A percentile compares a stretch with the other conserved stretches of the same genome.
phyloP scores from a whole-genome alignment of 2,797 vertebrate genomes.

The Atherinosoma microstoma region DNA sequence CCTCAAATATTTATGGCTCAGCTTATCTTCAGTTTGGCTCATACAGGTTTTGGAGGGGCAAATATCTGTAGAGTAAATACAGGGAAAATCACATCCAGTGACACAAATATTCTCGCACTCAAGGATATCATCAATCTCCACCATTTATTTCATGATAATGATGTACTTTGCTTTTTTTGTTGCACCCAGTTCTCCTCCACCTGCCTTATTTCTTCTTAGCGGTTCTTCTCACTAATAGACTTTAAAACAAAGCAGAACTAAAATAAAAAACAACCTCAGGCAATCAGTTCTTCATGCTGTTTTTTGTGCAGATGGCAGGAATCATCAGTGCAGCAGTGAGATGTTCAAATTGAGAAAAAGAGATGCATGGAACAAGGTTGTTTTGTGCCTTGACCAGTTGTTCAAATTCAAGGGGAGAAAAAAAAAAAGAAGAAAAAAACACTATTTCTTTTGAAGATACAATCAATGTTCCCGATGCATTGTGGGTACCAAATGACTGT shows the following conservation, averaged over 20 bases:
- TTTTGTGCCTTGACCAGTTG: constrained; percentile 7
- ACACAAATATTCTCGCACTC: constrained; percentile 29
- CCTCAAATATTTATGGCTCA: background rate
- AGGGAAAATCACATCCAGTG: constrained; percentile 38
- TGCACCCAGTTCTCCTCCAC: constrained; percentile 40
- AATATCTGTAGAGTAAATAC: background rate
- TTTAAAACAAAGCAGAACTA: constrained; percentile 22
- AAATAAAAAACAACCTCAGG: constrained; percentile 18
- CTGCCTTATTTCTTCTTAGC: constrained; percentile 56
- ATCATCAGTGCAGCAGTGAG: background rate
- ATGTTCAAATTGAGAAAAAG: constrained; percentile 17
- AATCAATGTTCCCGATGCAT: constrained; percentile 18
- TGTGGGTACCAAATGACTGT: constrained; percentile 25
- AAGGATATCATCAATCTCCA: constrained; percentile 54
- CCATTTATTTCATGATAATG: constrained; percentile 59
- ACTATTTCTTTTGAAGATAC: constrained; percentile 17
- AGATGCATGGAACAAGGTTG: constrained; percentile 17
- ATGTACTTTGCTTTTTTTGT: constrained; percentile 52
- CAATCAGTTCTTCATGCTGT: constrained; percentile 22
- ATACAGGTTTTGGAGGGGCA: background rate
- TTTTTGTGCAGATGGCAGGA: constrained; percentile 33
- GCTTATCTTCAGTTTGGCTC: constrained; percentile 14
- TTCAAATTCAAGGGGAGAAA: constrained; percentile 2
- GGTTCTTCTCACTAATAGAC: constrained; percentile 57
- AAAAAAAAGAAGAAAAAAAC: constrained; percentile 19